Evolutionary conservation across 64 coral and sea anemone genomes (phyloP), one percentile per base, ranked within the genome.

Genomic region (Montipora capricornis): DNA sequence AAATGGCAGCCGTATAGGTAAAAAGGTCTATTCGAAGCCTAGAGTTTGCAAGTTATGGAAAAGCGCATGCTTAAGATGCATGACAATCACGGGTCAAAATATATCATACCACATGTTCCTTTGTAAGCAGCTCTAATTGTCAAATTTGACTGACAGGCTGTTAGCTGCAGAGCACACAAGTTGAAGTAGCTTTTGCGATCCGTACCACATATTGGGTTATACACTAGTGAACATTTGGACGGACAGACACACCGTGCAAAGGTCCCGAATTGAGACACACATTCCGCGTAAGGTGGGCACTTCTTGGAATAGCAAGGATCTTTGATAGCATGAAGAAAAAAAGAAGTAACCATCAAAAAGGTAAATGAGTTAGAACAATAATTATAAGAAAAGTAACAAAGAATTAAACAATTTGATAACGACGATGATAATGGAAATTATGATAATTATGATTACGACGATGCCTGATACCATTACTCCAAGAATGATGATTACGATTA

Each of bases 231-330:
- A 89, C 89, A 85, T 75, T 26, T 67, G n/a, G 49, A 17, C 3
- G 92, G 95, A 83, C 98, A 99, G 20, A 81, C 46, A 80, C 98
- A 99, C 13, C 74, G 82, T 24, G 95, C 92, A 51, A 85, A 93
- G 74, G 80, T 84, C 7, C 89, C 53, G 26, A 90, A 81, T 47
- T 92, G 84, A 11, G 80, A 73, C 2, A 91, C 73, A 91, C 98
- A 99, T 66, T 73, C 44, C 1, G 92, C 84, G 47, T 96, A 90
- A 6, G 92, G 91, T 19, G 89, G 89, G 70, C 98, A 99, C 45
- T 26, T 88, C 71, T 89, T 89, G 9, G 89, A 86, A 57, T 82
- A 77, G 73, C 98, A 99, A 61, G 92, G 89, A 75, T 92, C 95
- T 83, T 80, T 17, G 19, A 93, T 76, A 17, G 5, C 48, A 83